Conservation (phyloP, 2,797 vertebrate genomes). For the Pygocentrus nattereri region DNA sequence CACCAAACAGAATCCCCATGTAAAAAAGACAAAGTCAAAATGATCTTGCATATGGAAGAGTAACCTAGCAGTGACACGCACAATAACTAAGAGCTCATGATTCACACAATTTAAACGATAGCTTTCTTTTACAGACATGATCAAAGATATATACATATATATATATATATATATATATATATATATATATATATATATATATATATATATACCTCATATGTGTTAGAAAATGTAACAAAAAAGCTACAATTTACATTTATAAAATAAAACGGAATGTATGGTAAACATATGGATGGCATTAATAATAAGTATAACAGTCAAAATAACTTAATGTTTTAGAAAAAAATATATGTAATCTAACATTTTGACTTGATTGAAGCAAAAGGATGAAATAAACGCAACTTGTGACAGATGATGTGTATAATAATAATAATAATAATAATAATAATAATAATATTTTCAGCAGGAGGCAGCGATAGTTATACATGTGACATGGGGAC, state of each 20-base stretch:
- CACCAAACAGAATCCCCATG: constrained; percentile 71
- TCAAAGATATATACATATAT: constrained; percentile 63
- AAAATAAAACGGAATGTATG: constrained; percentile 62
- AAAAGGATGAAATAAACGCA: constrained; percentile 18
- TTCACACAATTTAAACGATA: constrained; percentile 57
- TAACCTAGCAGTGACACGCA: constrained; percentile 61
- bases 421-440: constrained; percentile 48
- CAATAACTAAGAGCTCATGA: constrained; percentile 54
- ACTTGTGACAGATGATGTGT: constrained; percentile 33
- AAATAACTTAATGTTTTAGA: constrained; percentile 65
- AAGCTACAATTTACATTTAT: constrained; percentile 70
- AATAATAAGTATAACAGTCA: constrained; percentile 57
- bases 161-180: too few species aligned
- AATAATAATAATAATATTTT: constrained; percentile 60
- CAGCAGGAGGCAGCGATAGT: constrained; percentile 60
- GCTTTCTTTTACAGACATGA: constrained; percentile 69
- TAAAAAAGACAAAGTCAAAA: constrained; percentile 64
- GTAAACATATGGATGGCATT: constrained; percentile 64
- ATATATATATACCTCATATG: constrained; percentile 52
- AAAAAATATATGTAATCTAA: constrained; percentile 24
- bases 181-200: too few species aligned
- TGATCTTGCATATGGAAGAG: constrained; percentile 61
- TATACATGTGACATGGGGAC: constrained; percentile 75
- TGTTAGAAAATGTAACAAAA: constrained; percentile 66
- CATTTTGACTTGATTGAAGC: constrained; percentile 24